Evolutionary conservation across 2,888 invertebrate species (phyloP).

Genomic region (Netelia virgata): DNA sequence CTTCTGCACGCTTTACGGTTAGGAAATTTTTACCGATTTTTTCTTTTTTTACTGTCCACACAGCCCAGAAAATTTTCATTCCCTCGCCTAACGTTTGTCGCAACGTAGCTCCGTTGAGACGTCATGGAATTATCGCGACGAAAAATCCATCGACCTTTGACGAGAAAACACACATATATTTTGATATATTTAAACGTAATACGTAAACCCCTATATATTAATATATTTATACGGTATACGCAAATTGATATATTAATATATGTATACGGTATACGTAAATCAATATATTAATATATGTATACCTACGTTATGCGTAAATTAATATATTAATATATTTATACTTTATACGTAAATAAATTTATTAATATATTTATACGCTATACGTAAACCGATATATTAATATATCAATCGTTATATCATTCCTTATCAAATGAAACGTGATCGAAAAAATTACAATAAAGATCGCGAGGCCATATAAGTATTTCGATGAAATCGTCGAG

Average conservation of each 20-base stretch:
- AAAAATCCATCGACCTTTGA: background rate
- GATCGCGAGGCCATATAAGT: no score
- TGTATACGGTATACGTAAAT: no score
- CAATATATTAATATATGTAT: no score
- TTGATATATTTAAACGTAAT: background rate
- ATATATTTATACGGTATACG: no score
- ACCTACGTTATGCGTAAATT: no score
- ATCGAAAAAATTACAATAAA: no score
- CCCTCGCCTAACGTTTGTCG: conserved; percentile 25
- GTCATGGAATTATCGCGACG: background rate
- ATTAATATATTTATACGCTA: background rate
- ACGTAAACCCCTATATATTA: background rate
- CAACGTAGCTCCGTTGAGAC: background rate
- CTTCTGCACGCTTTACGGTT: conserved; percentile 56
- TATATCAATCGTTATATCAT: no score
- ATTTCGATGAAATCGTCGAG: no score
- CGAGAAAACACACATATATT: background rate
- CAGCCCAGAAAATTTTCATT: background rate
- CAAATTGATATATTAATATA: no score
- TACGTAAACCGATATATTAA: background rate
- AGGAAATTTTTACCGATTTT: conserved; percentile 55
- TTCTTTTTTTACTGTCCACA: conserved; percentile 52
- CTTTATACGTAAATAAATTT: background rate
- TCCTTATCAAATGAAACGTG: no score
- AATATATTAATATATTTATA: background rate